Evolutionary conservation across 2,888 invertebrate species (phyloP), one percentile per base, ranked within the genome.

Genomic region (Apodemia duryi): DNA sequence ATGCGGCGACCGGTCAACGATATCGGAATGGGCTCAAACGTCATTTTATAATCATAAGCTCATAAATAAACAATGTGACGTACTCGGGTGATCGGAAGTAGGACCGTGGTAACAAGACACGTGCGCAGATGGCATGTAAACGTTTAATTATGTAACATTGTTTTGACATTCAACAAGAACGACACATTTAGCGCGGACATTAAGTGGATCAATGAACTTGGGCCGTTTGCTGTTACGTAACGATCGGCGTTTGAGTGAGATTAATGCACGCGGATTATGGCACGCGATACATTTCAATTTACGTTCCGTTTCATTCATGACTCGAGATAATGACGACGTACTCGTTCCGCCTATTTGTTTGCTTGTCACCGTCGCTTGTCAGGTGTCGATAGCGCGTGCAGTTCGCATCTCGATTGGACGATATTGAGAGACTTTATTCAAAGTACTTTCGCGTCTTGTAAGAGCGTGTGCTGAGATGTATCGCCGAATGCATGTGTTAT

Each of bases 151-250:
- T 85, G 84, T 88, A 88, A 88, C 81, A 85, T 85, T 86, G 88
- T 87, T 91, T 91, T 89, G 90, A 91, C 89, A 90, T 91, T 88
- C 85, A 80, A 82, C 81, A 82, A 81, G 79, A 82, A 82, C 86
- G 91, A 91, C 90, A 91, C 85, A 90, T 91, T 91, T 90, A 88
- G 87, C 81, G 83, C 83, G 82, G 84, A 82, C 85, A 84, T 86
- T 88, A 90, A 88, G 91, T 90, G 88, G 91, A 91, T 91, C 91
- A 91, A 89, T 91, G 91, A 91, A 91, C 91, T 91, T 91, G 91
- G 86, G 88, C 81, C 68, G 82, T 79, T 81, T 79, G 75, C 73
- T 78, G 81, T 91, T 88, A 89, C 88, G 86, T 85, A 91, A 90
- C 80, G 81, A 88, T 88, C 86, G 88, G 85, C 82, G 83, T 88